Evolutionary conservation across 2,888 invertebrate species (phyloP), one percentile per base, ranked within the genome.

Genomic region (Apamea epomidion): DNA sequence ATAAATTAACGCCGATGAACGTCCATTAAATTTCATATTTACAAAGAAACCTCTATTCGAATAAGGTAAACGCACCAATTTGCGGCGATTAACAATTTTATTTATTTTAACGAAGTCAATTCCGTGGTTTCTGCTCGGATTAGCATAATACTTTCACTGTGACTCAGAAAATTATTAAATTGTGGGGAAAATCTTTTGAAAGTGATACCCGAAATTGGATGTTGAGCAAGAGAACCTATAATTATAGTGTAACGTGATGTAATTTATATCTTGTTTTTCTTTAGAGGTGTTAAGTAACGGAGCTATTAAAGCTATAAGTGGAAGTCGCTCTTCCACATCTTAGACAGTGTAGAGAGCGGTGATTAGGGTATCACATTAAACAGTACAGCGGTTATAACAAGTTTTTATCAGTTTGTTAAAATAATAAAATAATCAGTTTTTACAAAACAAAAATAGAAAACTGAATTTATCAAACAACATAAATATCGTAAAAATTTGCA

Each of bases 61-160:
- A 88, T 84, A 72, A 79, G 85, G 90, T 80, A 89, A 88, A 76
- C 74, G 81, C 76, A 84, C 80, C 81, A 73, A 89, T 90, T 84
- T 83, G 82, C 67, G 74, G 80, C 54, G 80, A 78, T 84, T 84
- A 81, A 80, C 25, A 65, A 60, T 71, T 84, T 84, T 87, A 72
- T 83, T 84, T 87, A 79, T 82, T 84, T 80, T 58, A 76, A 80
- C 75, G 69, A 80, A 76, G 67, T 12, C 42, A 64, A 68, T 77
- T 82, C 80, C 67, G 83, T 71, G 77, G 83, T 87, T 88, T 87
- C 89, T 85, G 88, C 85, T 87, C 75, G 87, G 87, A 89, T 90
- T 89, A 89, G 70, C 87, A 85, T 84, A 85, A 64, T n/a, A 89
- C 91, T 91, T 91, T 91, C 91, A 82, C 90, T 70, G 54, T 85